Evolutionary conservation across 2,888 invertebrate genomes (phyloP), one percentile per base, ranked within the genome.

Genomic region (Baronia brevicornis): DNA sequence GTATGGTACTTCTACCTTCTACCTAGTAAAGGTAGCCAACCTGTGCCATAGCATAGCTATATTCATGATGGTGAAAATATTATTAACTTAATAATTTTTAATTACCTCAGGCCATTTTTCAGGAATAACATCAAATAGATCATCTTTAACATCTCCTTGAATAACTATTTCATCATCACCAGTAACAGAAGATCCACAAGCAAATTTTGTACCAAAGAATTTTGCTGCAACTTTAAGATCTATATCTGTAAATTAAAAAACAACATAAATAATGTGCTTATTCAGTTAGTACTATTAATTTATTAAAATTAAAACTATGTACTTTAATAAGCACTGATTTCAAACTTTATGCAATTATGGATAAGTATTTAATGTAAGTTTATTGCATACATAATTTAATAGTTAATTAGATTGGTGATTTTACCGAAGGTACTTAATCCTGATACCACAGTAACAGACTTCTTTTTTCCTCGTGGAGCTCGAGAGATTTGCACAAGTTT

Each of bases 131-230:
- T 99, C 98, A 78, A 97, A 96, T 11, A 99, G 84, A 54, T 99
- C 98, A 86, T 98, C 98, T 77, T 98, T 98, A 0, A 98, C 97
- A 82, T 98, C 98, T 32, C 98, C 98, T 77, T 99, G 98, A 63
- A 99, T 97, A 24, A 99, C 98, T 63, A 99, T 98, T 80, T 99
- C 99, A 87, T 99, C 98, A 48, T 97, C 96, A 3, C 97, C 98
- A 14, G 98, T 98, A 1, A 99, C 97, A 5, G 98, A 98, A 4
- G 97, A 96, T n/a, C 98, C 98, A 79, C 98, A 99, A 3, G 98
- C 97, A 85, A 99, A 99, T 75, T 94, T 96, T 35, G 95, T 94
- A 20, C 97, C 96, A 84, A 99, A 98, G 70, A 95, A 96, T 72
- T 99, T 99, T 14, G 97, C 94, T 32, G 98, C 99, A 43, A 95